phyloP scores from a whole-genome alignment of 2,113 vertebrate genomes.

The Misgurnus anguillicaudatus region DNA sequence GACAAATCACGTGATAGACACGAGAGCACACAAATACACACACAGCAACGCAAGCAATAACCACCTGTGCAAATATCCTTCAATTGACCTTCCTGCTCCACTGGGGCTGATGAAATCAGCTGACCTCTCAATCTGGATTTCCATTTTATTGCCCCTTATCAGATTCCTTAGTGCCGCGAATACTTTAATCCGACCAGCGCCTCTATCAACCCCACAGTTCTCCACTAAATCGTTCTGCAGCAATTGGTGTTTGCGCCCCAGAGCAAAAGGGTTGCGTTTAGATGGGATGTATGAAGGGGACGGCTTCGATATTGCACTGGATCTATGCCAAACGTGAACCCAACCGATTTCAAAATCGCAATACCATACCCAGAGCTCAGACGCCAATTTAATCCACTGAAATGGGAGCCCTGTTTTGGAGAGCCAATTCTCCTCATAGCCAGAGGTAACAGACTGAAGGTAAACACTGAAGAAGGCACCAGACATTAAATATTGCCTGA shows the following conservation, averaged over 20 bases:
- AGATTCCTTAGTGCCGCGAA: slow-evolving; percentile 47
- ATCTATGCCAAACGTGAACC: slow-evolving; percentile 39
- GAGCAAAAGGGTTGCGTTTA: slow-evolving; percentile 34
- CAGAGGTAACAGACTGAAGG: slow-evolving; percentile 16
- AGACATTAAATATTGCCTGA: slow-evolving; percentile 21
- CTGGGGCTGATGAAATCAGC: slow-evolving; percentile 48
- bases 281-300: slow-evolving; percentile 36
- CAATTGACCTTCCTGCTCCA: slow-evolving; percentile 40
- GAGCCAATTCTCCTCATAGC: neutral
- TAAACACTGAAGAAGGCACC: neutral
- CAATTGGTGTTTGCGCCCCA: slow-evolving; percentile 47
- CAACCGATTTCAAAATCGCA: slow-evolving; percentile 10
- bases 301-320: slow-evolving; percentile 34
- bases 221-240: slow-evolving; percentile 36
- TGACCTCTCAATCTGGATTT: slow-evolving; percentile 50
- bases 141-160: slow-evolving; percentile 56
- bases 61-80: slow-evolving; percentile 20
- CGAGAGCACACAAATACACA: slow-evolving; percentile 8
- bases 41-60: slow-evolving; percentile 24
- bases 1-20: neutral
- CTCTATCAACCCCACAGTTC: slow-evolving; percentile 47
- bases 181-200: slow-evolving; percentile 45
- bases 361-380: slow-evolving; percentile 33
- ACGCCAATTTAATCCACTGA: slow-evolving; percentile 29
- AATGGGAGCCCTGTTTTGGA: slow-evolving; percentile 10